A percentile compares a stretch with the other conserved stretches of the same genome.
These are phyloP conservation scores for Brenthis hecate DNA, from an alignment of 2,888 invertebrate species.

Conservation along the genomic window DNA sequence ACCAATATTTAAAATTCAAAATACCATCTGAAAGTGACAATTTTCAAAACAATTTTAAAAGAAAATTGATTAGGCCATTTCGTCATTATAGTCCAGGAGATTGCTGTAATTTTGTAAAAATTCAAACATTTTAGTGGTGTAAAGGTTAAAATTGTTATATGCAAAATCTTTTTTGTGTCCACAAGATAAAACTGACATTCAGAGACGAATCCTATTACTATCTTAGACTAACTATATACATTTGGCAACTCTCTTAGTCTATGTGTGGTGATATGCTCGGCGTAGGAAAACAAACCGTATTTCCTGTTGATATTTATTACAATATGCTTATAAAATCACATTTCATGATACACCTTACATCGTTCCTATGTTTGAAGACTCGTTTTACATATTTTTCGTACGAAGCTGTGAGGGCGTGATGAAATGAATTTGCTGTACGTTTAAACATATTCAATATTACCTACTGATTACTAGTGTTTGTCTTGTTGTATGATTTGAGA, in stretches of 20 bases:
- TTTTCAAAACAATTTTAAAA: not conserved
- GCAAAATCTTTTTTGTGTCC: conserved; percentile 50
- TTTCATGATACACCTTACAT: conserved; percentile 51
- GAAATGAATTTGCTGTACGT: not conserved
- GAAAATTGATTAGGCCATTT: conserved; percentile 14
- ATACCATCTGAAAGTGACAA: conserved; percentile 6
- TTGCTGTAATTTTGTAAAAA: not conserved
- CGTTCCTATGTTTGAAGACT: conserved; percentile 49
- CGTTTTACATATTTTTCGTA: not conserved
- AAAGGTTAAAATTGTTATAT: not conserved
- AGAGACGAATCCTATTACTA: conserved; percentile 55
- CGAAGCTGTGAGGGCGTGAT: conserved; percentile 12
- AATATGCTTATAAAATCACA: conserved; percentile 67
- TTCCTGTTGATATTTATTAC: conserved; percentile 61
- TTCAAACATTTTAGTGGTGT: not conserved
- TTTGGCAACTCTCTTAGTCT: conserved; percentile 79
- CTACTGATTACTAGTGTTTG: not conserved
- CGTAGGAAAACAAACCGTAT: conserved; percentile 64
- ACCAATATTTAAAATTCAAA: not conserved
- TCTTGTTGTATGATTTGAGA: not conserved
- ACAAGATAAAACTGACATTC: conserved; percentile 61
- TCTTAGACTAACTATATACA: conserved; percentile 62
- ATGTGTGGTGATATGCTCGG: conserved; percentile 75
- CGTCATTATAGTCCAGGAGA: not conserved
- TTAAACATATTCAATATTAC: not conserved